Evolutionary conservation across 2,888 invertebrate species (phyloP).

Genomic region (Phaedon cochleariae): DNA sequence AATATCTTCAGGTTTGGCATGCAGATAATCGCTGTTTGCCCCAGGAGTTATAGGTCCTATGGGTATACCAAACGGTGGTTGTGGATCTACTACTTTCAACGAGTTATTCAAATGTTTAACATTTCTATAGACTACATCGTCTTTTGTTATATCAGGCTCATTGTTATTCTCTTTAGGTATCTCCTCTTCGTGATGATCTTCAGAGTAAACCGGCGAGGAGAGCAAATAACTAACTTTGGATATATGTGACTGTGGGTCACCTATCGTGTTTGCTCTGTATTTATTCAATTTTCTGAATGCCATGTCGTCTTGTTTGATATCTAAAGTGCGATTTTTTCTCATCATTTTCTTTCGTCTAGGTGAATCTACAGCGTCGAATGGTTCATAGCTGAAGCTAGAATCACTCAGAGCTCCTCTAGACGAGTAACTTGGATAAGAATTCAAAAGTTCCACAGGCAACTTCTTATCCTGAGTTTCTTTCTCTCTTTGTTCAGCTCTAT

Average conservation of each 20-base stretch:
- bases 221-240: conserved; percentile 73
- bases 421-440: conserved; percentile 47
- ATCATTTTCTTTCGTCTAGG: conserved; percentile 51
- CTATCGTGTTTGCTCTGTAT: conserved; percentile 65
- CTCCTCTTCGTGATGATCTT: conserved; percentile 61
- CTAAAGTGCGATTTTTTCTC: conserved; percentile 66
- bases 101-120: conserved; percentile 80
- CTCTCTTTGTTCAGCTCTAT: conserved; percentile 80
- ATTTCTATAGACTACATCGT: conserved; percentile 86
- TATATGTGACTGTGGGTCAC: conserved; percentile 62
- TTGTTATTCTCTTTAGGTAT: conserved; percentile 49
- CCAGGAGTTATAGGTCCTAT: conserved; percentile 83
- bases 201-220: conserved; percentile 73
- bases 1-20: conserved; percentile 72
- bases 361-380: conserved; percentile 55
- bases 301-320: conserved; percentile 81
- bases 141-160: conserved; percentile 83
- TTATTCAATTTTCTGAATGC: conserved; percentile 78
- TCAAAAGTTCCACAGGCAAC: conserved; percentile 45
- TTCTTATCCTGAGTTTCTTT: conserved; percentile 57
- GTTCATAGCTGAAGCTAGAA: conserved; percentile 60
- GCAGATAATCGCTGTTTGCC: conserved; percentile 84
- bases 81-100: conserved; percentile 78
- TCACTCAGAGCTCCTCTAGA: conserved; percentile 58
- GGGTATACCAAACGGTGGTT: conserved; percentile 92